These are phyloP conservation scores for Mus pahari DNA, from an alignment of 2,113 vertebrate genomes.

Conservation along the genomic window DNA sequence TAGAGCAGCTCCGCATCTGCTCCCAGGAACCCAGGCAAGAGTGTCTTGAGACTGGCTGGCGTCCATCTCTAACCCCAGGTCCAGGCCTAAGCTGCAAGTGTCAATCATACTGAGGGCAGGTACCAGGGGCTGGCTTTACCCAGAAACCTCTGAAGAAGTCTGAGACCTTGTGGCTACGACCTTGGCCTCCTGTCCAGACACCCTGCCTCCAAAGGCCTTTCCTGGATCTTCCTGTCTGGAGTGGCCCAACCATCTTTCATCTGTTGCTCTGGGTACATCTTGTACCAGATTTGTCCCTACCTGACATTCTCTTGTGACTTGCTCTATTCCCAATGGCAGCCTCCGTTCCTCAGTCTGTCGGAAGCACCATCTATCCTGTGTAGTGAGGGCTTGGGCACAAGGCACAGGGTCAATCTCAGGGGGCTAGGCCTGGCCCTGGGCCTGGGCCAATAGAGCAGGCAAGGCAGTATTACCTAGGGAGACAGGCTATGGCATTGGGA, in stretches of 20 bases:
- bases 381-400: neutral
- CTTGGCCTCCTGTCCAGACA: slow-evolving; percentile 12
- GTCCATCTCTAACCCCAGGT: neutral
- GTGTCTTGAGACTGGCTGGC: neutral
- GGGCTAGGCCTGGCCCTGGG: too few relatives aligned
- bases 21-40: neutral
- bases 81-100: neutral
- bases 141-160: neutral
- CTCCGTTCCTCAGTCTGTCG: neutral
- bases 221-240: neutral
- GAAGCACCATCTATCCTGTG: neutral
- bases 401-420: neutral
- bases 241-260: neutral
- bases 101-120: neutral
- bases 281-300: neutral
- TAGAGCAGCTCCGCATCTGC: neutral
- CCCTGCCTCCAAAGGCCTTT: neutral
- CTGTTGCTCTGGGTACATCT: neutral
- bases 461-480: neutral
- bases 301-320: neutral
- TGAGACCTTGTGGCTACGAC: neutral
- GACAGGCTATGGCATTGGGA: neutral
- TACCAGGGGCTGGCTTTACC: neutral
- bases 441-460: neutral
- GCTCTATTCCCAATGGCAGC: neutral